Evolutionary conservation across 2,113 vertebrate species (phyloP), one percentile per base, ranked within the genome.

Genomic region (Morone saxatilis): DNA sequence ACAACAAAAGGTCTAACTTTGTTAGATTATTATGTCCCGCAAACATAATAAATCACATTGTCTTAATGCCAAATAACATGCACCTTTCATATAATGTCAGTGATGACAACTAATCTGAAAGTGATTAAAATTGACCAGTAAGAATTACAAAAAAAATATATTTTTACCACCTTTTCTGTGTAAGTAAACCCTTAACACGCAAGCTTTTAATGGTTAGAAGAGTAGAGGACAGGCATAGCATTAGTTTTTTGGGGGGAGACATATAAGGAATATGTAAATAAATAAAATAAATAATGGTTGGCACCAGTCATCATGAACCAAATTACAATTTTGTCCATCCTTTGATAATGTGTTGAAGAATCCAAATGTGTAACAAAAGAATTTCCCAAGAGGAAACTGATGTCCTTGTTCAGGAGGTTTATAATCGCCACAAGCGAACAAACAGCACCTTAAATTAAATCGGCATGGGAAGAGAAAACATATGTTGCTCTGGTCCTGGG

Each of bases 381-480:
- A 59, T 69, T 56, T 60, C 74, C 70, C 65, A 41, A 50, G 65
- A 76, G 76, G 43, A 84, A 77, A 65, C 54, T 19, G 16, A 57
- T 72, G 88, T 80, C 88, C 86, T 88, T 90, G 87, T 73, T 12
- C 25, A 3, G 45, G 69, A 80, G 82, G 70, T 78, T 62, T n/a
- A 56, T 76, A 78, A 57, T 71, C 7, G 85, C 89, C 71, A 83
- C 75, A 78, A 88, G 86, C 65, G 43, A 89, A 87, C 54, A 82
- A 87, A 86, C 70, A 68, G 77, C 74, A 88, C 80, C 83, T 73
- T 76, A 56, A 86, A 85, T 87, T 89, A 76, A 83, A 91, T 70
- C 57, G 63, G 65, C 82, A 87, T 40, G 76, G 78, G 80, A 87
- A 60, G 16, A 71, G 69, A 76, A 83, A 78, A 79, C 75, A 87